Conservation (phyloP, 92 coral and sea anemone species). For the Pocillopora grandis region DNA sequence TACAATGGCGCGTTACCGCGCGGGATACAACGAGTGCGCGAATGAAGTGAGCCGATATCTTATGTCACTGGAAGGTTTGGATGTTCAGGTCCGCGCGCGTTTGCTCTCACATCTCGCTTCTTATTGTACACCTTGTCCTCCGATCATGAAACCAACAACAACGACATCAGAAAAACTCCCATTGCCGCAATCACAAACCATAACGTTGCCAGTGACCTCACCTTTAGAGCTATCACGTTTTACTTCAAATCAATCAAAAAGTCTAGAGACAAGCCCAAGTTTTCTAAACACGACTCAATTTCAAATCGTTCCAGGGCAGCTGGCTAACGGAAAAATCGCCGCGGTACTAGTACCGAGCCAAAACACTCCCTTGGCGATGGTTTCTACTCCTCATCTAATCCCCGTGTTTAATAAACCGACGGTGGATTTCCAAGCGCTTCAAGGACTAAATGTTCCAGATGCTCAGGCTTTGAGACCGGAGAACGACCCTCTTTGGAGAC, state of each 20-base stretch:
- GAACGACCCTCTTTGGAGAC: slow-evolving; percentile 73
- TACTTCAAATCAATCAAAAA: slow-evolving; percentile 28
- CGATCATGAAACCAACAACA: slow-evolving; percentile 26
- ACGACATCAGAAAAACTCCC: slow-evolving; percentile 26
- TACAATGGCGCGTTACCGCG: slow-evolving; percentile 63
- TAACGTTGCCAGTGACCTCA: slow-evolving; percentile 30
- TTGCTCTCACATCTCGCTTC: slow-evolving; percentile 85
- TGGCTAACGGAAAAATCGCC: slow-evolving; percentile 84
- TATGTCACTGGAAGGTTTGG: slow-evolving; percentile 54
- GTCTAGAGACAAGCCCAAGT: slow-evolving; percentile 19
- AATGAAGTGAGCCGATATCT: slow-evolving; percentile 73
- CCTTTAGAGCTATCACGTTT: slow-evolving; percentile 34
- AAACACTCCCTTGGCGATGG: slow-evolving; percentile 47
- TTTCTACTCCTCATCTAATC: slow-evolving; percentile 59
- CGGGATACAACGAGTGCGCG: slow-evolving; percentile 84
- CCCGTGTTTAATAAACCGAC: slow-evolving; percentile 64
- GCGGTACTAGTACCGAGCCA: slow-evolving; percentile 82
- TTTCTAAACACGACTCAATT: slow-evolving; percentile 52
- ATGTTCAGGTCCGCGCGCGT: slow-evolving; percentile 69
- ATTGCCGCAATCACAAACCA: slow-evolving; percentile 39
- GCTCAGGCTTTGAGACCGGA: slow-evolving; percentile 43
- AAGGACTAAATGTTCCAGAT: slow-evolving; percentile 33
- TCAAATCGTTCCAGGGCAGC: slow-evolving; percentile 79
- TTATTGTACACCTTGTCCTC: slow-evolving; percentile 60
- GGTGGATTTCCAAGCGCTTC: slow-evolving; percentile 48